A percentile compares a stretch with the other conserved stretches of the same genome.
These are phyloP conservation scores for Hermaeophaga mercurialis DNA, from an alignment of 2,888 invertebrate genomes.

Conservation along the genomic window DNA sequence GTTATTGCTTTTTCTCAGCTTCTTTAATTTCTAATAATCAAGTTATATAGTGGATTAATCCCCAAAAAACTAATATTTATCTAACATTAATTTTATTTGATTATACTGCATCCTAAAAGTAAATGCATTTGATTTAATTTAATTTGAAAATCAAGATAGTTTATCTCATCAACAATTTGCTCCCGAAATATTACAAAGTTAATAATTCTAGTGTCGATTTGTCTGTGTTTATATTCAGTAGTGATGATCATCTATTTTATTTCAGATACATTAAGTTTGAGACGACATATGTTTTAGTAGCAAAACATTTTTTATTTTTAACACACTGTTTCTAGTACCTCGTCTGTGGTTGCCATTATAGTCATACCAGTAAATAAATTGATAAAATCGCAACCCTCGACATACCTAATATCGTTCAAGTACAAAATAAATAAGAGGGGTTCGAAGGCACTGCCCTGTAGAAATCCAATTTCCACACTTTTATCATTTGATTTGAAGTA, in stretches of 20 bases:
- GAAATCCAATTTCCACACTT: slow-evolving; percentile 5
- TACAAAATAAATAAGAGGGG: slow-evolving; percentile 18
- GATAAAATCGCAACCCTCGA: not conserved
- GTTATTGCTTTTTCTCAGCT: no score
- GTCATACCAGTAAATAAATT: not conserved
- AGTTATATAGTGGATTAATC: no score
- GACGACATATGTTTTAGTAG: not conserved
- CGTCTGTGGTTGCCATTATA: not conserved
- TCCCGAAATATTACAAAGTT: not conserved
- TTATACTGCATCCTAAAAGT: no score
- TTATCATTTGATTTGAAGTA: slow-evolving; percentile 6
- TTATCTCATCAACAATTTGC: no score
- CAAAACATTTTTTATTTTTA: not conserved
- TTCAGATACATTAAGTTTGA: not conserved
- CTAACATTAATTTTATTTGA: no score
- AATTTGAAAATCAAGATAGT: slow-evolving; percentile 2
- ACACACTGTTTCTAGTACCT: not conserved
- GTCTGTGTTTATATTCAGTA: slow-evolving; percentile 6
- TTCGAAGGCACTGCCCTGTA: slow-evolving; percentile 9
- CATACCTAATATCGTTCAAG: slow-evolving; percentile 14
- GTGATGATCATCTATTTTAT: slow-evolving; percentile 3
- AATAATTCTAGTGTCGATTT: not conserved
- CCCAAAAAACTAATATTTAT: no score
- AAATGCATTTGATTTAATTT: no score
- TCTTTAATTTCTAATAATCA: no score